Conservation (phyloP, 2,888 invertebrate species). For the Cremastinae sp. region DNA sequence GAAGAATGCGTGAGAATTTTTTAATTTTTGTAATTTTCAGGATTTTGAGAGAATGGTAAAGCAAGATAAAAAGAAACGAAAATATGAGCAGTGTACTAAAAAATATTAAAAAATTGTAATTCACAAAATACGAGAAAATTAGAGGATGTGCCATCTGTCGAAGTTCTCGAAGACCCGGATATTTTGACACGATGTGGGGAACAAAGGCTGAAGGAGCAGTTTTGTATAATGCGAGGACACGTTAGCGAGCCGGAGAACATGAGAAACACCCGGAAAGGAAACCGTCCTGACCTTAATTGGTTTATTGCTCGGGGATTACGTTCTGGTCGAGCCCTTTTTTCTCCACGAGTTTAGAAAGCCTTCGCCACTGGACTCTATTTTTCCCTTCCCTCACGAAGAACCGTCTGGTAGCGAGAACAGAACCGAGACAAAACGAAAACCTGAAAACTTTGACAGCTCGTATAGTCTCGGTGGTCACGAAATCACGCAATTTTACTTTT, state of each 20-base stretch:
- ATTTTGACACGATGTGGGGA: too few species aligned
- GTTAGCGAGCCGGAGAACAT: constrained; percentile 13
- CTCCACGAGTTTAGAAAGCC: constrained; percentile 48
- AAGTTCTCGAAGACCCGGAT: too few species aligned
- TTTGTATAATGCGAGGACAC: constrained; percentile 34
- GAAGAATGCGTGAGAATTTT: too few species aligned
- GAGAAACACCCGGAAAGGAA: constrained; percentile 44
- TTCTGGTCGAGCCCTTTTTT: constrained; percentile 63
- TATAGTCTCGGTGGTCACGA: constrained; percentile 59
- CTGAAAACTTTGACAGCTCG: constrained; percentile 41
- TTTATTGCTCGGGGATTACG: constrained; percentile 72
- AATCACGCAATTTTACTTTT: constrained; percentile 63
- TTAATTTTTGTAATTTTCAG: too few species aligned
- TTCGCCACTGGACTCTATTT: neutral
- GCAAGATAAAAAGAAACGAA: too few species aligned
- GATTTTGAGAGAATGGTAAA: too few species aligned
- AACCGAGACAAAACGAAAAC: constrained; percentile 16
- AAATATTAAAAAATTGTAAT: too few species aligned
- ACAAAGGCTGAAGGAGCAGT: neutral
- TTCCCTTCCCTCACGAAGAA: neutral
- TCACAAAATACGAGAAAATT: too few species aligned
- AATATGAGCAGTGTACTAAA: too few species aligned
- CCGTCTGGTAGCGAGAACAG: neutral
- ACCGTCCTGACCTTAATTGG: constrained; percentile 71
- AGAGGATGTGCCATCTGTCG: too few species aligned